Conservation (phyloP, 35 echinoderm and acorn worm genomes). For the Anneissia japonica region DNA sequence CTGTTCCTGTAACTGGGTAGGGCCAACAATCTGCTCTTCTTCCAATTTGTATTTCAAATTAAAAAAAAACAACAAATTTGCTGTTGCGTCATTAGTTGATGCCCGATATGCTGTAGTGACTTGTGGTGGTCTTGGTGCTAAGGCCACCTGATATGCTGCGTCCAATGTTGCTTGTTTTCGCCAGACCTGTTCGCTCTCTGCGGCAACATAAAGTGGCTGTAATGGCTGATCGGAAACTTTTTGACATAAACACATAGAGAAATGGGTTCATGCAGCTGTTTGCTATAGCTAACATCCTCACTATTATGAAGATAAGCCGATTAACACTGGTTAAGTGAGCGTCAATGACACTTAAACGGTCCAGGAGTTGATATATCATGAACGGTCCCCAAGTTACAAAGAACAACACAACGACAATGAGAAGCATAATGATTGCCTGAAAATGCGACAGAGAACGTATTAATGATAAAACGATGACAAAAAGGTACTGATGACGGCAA, state of each 20-base stretch:
- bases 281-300: neutral
- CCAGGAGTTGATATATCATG: neutral
- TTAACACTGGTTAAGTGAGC: neutral
- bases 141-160: neutral
- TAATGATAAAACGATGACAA: too few species aligned
- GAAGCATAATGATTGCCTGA: neutral
- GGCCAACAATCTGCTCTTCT: too few species aligned
- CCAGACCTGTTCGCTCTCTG: too few species aligned
- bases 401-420: neutral
- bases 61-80: too few species aligned
- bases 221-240: neutral
- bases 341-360: neutral
- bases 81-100: too few species aligned
- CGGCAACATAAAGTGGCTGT: neutral
- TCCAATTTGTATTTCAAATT: too few species aligned
- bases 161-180: neutral
- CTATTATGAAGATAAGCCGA: neutral
- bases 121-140: neutral
- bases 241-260: neutral
- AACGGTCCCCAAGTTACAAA: neutral
- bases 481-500: too few species aligned
- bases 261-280: neutral
- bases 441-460: too few species aligned
- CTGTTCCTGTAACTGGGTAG: too few species aligned
- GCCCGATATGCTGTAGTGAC: neutral